A percentile compares a stretch with the other conserved stretches of the same genome.
These are phyloP conservation scores for Papilio dardanus DNA, from an alignment of 1,140 invertebrate species.

Conservation along the genomic window DNA sequence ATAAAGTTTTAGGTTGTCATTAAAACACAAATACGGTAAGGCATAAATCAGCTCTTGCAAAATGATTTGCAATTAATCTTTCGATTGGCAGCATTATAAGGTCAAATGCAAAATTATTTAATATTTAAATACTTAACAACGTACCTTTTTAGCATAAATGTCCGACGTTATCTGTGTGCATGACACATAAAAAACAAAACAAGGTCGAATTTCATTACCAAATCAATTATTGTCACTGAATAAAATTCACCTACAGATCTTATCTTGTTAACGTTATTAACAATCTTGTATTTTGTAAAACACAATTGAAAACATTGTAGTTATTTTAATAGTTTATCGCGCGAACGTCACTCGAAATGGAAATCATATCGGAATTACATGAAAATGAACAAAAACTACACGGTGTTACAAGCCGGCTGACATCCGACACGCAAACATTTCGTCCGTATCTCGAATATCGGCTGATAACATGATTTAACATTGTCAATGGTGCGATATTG, in stretches of 20 bases:
- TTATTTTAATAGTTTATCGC: constrained; percentile 22
- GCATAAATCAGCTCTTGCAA: not conserved
- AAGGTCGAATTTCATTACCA: not conserved
- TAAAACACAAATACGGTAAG: not conserved
- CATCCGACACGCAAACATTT: constrained; percentile 63
- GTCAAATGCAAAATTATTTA: not conserved
- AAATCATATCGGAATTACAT: constrained; percentile 42
- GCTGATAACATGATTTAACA: constrained; percentile 66
- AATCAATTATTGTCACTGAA: not conserved
- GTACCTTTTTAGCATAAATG: constrained; percentile 1
- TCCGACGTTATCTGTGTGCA: not conserved
- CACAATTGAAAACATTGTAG: constrained; percentile 8
- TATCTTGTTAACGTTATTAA: not conserved
- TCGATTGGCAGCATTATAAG: not conserved
- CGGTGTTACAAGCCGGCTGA: constrained; percentile 50
- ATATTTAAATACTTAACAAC: not conserved
- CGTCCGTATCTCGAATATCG: constrained; percentile 60
- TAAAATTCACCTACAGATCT: not conserved
- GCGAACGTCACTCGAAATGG: constrained; percentile 38
- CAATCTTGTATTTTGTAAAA: not conserved
- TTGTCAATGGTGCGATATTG: constrained; percentile 56
- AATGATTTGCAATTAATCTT: not conserved
- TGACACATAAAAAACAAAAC: constrained; percentile 5
- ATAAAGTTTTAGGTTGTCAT: not conserved
- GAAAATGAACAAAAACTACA: constrained; percentile 40